Conservation (phyloP, 2,888 invertebrate species). For the Disparrhopalites patrizii region DNA sequence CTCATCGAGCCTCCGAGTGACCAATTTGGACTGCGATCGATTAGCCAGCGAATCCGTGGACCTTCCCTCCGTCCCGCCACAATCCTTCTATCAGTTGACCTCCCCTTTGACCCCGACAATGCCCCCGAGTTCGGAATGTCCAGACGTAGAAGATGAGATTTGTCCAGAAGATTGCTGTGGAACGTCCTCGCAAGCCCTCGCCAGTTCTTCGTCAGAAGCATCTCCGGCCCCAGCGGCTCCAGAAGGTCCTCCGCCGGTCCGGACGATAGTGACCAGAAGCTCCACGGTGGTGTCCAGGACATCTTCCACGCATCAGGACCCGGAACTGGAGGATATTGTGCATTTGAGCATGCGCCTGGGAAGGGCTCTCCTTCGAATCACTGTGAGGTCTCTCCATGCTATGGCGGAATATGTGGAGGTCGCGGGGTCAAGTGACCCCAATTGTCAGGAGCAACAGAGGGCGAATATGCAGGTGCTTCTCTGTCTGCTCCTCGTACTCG, state of each 20-base stretch:
- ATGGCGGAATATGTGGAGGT: slow-evolving; percentile 46
- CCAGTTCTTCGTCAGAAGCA: neutral
- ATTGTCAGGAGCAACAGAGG: slow-evolving; percentile 41
- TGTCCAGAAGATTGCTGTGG: neutral
- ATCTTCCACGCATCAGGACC: slow-evolving; percentile 1
- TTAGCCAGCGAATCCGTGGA: slow-evolving; percentile 39
- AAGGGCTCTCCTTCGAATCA: slow-evolving; percentile 38
- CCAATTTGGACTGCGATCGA: slow-evolving; percentile 40
- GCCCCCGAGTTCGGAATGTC: neutral
- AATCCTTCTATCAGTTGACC: slow-evolving; percentile 38
- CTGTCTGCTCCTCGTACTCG: slow-evolving; percentile 71
- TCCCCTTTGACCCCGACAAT: slow-evolving; percentile 23
- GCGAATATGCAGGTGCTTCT: slow-evolving; percentile 68
- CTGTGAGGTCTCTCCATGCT: slow-evolving; percentile 40
- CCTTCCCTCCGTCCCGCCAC: slow-evolving; percentile 41
- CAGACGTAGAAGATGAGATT: neutral
- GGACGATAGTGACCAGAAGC: neutral
- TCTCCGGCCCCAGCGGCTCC: neutral
- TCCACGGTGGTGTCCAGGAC: neutral
- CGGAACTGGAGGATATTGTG: slow-evolving; percentile 35
- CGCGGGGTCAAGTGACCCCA: slow-evolving; percentile 43
- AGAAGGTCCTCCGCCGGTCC: neutral
- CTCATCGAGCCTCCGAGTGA: slow-evolving; percentile 39
- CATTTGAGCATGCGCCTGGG: slow-evolving; percentile 38
- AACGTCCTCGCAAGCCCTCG: neutral